A percentile compares a stretch with the other conserved stretches of the same genome.
Evolutionary conservation across 2,113 vertebrate species (phyloP).

Genomic region (Burhinus oedicnemus): DNA sequence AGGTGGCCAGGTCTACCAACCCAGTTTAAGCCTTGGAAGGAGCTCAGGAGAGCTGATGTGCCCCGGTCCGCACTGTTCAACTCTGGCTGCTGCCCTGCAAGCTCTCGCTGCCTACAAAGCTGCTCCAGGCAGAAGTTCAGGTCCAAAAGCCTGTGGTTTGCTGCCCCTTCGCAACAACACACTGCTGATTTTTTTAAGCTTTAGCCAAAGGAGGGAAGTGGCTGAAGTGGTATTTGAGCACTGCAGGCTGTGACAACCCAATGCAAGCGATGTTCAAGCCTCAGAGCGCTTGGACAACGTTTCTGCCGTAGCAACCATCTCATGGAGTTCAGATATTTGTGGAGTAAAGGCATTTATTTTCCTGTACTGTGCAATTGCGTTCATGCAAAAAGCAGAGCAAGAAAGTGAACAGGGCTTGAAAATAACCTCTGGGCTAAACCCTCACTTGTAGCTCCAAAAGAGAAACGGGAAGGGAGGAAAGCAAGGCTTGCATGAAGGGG

Average conservation of each 20-base stretch:
- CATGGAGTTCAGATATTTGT: not conserved
- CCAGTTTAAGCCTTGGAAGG: not conserved
- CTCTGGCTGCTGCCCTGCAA: not conserved
- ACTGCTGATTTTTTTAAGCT: not conserved
- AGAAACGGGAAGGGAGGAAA: not conserved
- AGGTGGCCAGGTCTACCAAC: not conserved
- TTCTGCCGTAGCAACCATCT: not conserved
- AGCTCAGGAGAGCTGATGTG: not conserved
- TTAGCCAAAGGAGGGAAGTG: not conserved
- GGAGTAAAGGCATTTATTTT: not conserved
- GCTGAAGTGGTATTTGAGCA: not conserved
- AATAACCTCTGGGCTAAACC: not conserved
- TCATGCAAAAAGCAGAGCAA: not conserved
- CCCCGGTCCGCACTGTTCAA: not conserved
- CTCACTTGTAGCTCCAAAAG: not conserved
- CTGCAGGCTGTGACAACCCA: not conserved
- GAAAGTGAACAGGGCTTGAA: not conserved
- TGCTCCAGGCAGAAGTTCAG: not conserved
- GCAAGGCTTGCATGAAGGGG: not conserved
- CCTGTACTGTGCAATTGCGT: accelerated
- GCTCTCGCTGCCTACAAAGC: not conserved
- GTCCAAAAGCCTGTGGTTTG: not conserved
- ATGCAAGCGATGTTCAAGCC: not conserved
- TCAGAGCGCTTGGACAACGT: accelerated
- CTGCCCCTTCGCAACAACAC: not conserved